Evolutionary conservation across 2,797 vertebrate genomes (phyloP).

Genomic region (Acrossocheilus fasciatus): DNA sequence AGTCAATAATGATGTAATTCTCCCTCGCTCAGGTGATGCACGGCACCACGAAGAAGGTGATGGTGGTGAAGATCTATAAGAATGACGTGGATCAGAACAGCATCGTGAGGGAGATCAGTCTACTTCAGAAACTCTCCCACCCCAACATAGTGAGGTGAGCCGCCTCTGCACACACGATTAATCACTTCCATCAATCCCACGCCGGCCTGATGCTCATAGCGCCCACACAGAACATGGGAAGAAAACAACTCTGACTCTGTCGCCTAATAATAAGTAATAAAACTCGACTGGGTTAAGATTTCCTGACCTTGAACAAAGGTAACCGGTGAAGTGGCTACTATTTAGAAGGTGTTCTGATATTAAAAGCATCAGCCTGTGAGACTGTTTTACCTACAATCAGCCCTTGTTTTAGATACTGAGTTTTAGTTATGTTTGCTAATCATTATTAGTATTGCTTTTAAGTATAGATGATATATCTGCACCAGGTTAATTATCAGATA

Average conservation of each 20-base stretch:
- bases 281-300: not conserved
- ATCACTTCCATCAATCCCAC: constrained; percentile 27
- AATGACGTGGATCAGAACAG: constrained; percentile 88
- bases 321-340: not conserved
- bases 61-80: constrained; percentile 93
- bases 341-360: not conserved
- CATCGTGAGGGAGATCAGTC: constrained; percentile 89
- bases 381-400: not conserved
- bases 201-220: not conserved
- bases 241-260: constrained; percentile 21
- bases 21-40: constrained; percentile 80
- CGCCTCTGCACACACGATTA: constrained; percentile 8
- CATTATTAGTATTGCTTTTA: not conserved
- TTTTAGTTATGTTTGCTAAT: not conserved
- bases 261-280: not conserved
- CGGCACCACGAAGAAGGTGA: constrained; percentile 79
- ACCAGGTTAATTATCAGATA: not conserved
- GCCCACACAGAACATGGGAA: not conserved
- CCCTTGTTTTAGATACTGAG: not conserved
- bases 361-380: not conserved
- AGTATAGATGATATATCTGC: not conserved
- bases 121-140: constrained; percentile 91
- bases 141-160: constrained; percentile 88
- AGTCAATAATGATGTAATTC: not conserved
- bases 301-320: not conserved